These are phyloP conservation scores for Tenthredo notha DNA, from an alignment of 2,888 invertebrate species.

Conservation along the genomic window DNA sequence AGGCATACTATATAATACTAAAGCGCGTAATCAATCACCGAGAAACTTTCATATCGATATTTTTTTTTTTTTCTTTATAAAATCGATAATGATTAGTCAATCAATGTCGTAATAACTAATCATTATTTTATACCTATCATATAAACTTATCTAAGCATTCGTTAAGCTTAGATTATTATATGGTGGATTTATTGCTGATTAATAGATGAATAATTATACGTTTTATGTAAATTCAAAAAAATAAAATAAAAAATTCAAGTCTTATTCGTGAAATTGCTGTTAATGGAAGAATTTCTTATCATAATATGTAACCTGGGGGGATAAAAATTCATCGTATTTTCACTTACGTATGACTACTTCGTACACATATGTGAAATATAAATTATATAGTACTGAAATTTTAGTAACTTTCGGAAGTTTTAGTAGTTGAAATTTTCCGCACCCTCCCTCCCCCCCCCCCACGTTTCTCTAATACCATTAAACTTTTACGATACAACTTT, in stretches of 20 bases:
- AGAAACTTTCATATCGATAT: not conserved
- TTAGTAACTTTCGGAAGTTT: conserved; percentile 27
- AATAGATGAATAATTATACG: not conserved
- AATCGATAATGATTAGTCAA: too few relatives aligned
- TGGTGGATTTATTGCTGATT: not conserved
- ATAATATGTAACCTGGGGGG: not conserved
- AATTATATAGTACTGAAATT: not conserved
- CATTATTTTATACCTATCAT: not conserved
- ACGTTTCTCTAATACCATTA: conserved; percentile 64
- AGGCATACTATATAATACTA: not conserved
- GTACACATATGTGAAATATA: not conserved
- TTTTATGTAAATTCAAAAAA: not conserved
- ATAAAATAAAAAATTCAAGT: not conserved
- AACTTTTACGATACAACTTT: conserved; percentile 73
- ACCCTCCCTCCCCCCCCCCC: conserved; percentile 47
- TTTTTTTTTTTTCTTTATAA: not conserved
- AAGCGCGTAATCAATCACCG: not conserved
- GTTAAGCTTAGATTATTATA: not conserved
- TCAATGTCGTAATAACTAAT: not conserved
- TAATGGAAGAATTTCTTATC: not conserved
- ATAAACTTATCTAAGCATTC: not conserved
- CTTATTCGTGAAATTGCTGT: not conserved
- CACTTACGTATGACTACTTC: not conserved
- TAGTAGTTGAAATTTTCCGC: conserved; percentile 50
- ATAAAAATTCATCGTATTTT: conserved; percentile 9